phyloP scores from a whole-genome alignment of 2,888 invertebrate species.

The Lepidocyrtinus sp. region DNA sequence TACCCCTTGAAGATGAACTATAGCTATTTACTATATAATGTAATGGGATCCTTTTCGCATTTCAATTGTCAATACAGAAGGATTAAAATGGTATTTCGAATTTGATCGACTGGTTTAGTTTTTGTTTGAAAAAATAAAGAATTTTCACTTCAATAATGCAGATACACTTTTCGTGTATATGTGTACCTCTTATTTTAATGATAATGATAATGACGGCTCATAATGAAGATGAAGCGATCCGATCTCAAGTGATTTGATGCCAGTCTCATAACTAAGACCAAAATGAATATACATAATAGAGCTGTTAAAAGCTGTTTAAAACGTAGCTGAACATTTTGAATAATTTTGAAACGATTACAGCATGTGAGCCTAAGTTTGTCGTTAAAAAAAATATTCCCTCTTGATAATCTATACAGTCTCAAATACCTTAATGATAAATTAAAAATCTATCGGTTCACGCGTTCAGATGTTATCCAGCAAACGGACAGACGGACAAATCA shows the following conservation, averaged over 20 bases:
- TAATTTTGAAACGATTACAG: too few relatives aligned
- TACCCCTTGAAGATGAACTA: not conserved
- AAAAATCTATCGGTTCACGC: too few relatives aligned
- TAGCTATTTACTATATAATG: not conserved
- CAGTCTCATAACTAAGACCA: too few relatives aligned
- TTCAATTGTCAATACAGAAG: not conserved
- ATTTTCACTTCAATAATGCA: constrained; percentile 37
- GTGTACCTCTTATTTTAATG: constrained; percentile 37
- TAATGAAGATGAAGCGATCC: constrained; percentile 47
- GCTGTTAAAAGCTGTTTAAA: too few relatives aligned
- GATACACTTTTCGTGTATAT: constrained; percentile 28
- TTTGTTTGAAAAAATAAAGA: constrained; percentile 38
- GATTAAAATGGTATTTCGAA: not conserved
- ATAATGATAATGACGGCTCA: constrained; percentile 55
- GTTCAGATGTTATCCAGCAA: too few relatives aligned
- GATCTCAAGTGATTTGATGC: constrained; percentile 29
- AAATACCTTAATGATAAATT: too few relatives aligned
- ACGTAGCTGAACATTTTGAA: too few relatives aligned
- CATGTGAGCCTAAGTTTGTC: too few relatives aligned
- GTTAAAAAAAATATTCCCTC: too few relatives aligned
- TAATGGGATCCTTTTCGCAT: not conserved
- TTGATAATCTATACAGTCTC: too few relatives aligned
- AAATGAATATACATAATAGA: too few relatives aligned
- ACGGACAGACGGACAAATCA: too few relatives aligned
- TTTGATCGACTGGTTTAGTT: constrained; percentile 38